phyloP scores from a whole-genome alignment of 2,888 invertebrate species.

The Cosmia trapezina region DNA sequence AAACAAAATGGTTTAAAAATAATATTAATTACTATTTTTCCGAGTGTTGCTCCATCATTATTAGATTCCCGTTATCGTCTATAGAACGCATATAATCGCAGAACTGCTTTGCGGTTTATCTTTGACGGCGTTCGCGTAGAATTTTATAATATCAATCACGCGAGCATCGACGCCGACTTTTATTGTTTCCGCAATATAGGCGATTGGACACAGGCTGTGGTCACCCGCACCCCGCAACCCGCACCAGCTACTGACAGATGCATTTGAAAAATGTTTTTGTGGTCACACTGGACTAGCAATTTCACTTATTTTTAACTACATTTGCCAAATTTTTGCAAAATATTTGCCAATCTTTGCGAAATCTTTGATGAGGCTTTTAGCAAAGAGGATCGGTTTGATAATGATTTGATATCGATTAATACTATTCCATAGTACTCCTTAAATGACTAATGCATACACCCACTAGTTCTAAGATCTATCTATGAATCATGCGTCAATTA shows the following conservation, averaged over 20 bases:
- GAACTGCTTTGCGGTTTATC: conserved; percentile 65
- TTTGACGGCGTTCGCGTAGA: conserved; percentile 59
- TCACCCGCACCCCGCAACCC: conserved; percentile 42
- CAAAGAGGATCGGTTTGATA: background rate
- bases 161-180: conserved; percentile 66
- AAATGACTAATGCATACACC: conserved; percentile 42
- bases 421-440: conserved; percentile 1
- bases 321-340: conserved; percentile 28
- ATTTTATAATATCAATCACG: conserved; percentile 77
- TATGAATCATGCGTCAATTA: conserved; percentile 54
- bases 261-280: conserved; percentile 48
- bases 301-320: conserved; percentile 19
- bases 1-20: conserved; percentile 8
- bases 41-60: conserved; percentile 51
- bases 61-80: conserved; percentile 66
- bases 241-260: conserved; percentile 46
- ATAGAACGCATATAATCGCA: conserved; percentile 64
- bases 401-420: conserved; percentile 15
- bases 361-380: background rate
- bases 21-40: conserved; percentile 25
- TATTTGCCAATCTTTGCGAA: conserved; percentile 3
- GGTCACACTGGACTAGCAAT: conserved; percentile 20
- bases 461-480: conserved; percentile 42
- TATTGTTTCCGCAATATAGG: conserved; percentile 80
- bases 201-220: conserved; percentile 70